phyloP scores from a whole-genome alignment of 2,797 vertebrate genomes.

The Harpagifer antarcticus region DNA sequence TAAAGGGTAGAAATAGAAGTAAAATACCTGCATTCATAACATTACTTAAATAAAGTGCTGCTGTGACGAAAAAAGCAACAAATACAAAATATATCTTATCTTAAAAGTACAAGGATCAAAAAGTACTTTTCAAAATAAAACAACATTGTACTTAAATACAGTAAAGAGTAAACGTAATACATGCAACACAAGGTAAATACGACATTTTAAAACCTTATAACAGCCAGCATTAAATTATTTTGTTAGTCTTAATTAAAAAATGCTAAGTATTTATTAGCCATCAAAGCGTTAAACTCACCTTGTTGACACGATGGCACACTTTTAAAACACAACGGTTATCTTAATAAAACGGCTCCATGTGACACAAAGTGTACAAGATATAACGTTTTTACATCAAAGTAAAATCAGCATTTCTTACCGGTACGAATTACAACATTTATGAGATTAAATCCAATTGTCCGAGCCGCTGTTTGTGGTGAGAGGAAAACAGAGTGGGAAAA shows the following conservation, averaged over 20 bases:
- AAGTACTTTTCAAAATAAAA: no score
- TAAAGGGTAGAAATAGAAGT: no score
- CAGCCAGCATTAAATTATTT: neutral
- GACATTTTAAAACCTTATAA: neutral
- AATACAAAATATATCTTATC: no score
- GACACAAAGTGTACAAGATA: accelerated
- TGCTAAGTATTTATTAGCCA: no score
- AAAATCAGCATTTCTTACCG: constrained; percentile 6
- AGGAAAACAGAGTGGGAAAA: neutral
- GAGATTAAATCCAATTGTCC: neutral
- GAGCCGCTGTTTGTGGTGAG: neutral
- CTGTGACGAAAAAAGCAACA: no score
- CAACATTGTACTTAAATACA: no score
- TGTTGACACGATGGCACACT: neutral
- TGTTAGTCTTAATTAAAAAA: neutral
- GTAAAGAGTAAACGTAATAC: neutral
- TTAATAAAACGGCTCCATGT: accelerated
- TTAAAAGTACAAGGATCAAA: no score
- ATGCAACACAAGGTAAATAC: neutral
- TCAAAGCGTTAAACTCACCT: neutral
- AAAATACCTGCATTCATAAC: no score
- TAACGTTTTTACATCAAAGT: accelerated
- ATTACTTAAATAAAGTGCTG: no score
- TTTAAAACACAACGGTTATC: neutral
- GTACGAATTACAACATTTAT: neutral